Evolutionary conservation across 2,888 invertebrate genomes (phyloP), one percentile per base, ranked within the genome.

Genomic region (Willowsia nigromaculata): DNA sequence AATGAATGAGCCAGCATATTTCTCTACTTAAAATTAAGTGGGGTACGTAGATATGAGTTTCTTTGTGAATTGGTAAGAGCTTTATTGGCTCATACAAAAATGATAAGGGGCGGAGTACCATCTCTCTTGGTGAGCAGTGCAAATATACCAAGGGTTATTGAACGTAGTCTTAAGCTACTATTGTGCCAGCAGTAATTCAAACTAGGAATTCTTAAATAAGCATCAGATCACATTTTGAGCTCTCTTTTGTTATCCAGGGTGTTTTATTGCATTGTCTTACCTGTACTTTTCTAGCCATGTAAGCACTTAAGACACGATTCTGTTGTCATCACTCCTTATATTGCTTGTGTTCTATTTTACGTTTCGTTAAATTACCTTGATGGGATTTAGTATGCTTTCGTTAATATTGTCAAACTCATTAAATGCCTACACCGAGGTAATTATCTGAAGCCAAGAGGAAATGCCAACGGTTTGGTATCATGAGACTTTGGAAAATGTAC

Each of bases 401-500:
- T 71, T 74, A 74, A 74, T 25, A 25, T 74, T 27, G 47, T 15
- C 74, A 74, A 43, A 47, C 43, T 74, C 74, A 43, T 74, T 47
- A 74, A 74, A 27, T 74, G 47, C 25, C 74, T 68, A 47, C 43
- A 47, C 6, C 47, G 25, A 27, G 74, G 27, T 74, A 74, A 74
- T 74, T 74, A 74, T 47, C 47, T 47, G 74, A 74, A 74, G 11
- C 74, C 74, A 43, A 33, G 47, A 27, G 47, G 47, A 47, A 74
- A 74, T 74, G 74, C 25, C 74, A 71, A 37, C 68, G n/a, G 74
- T n/a, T n/a, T n/a, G n/a, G n/a, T 47, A 15, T 43, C 13, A 74
- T 47, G 74, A 47, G 2, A 47, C 40, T 15, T 37, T 37, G 15
- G 33, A 43, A 71, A 43, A 15, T 74, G 47, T 7, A 74, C n/a